phyloP scores from a whole-genome alignment of 37 sponge, comb jelly and placozoan species.

The Beroe ovata region DNA sequence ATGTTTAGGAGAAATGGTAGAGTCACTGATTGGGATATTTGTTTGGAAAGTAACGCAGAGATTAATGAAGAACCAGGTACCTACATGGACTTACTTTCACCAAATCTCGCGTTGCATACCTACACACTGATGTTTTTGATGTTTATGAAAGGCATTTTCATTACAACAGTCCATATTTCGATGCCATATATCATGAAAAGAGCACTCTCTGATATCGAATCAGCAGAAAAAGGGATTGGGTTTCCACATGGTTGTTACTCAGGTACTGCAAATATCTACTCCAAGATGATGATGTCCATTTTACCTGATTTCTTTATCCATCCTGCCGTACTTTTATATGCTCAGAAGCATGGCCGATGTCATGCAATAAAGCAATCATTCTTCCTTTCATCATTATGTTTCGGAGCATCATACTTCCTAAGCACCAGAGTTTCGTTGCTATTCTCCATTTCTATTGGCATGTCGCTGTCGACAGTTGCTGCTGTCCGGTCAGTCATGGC shows the following conservation, averaged over 20 bases:
- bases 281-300: background rate
- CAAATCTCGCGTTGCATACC: background rate
- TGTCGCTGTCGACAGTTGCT: background rate
- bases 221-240: background rate
- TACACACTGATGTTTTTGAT: conserved; percentile 22
- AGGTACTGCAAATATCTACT: background rate
- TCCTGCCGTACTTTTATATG: background rate
- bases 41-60: background rate
- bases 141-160: conserved; percentile 31
- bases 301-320: conserved; percentile 31
- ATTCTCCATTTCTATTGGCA: conserved; percentile 34
- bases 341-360: background rate
- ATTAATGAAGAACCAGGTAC: conserved; percentile 12
- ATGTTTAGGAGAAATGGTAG: background rate
- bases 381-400: background rate
- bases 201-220: background rate
- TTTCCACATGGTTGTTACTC: conserved; percentile 6
- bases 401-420: background rate
- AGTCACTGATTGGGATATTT: background rate
- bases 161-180: background rate
- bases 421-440: background rate
- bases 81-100: background rate
- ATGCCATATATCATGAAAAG: conserved; percentile 13
- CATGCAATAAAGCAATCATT: background rate
- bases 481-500: background rate